Conservation (phyloP, 2,113 vertebrate genomes). For the Cynopterus brachyotis region DNA sequence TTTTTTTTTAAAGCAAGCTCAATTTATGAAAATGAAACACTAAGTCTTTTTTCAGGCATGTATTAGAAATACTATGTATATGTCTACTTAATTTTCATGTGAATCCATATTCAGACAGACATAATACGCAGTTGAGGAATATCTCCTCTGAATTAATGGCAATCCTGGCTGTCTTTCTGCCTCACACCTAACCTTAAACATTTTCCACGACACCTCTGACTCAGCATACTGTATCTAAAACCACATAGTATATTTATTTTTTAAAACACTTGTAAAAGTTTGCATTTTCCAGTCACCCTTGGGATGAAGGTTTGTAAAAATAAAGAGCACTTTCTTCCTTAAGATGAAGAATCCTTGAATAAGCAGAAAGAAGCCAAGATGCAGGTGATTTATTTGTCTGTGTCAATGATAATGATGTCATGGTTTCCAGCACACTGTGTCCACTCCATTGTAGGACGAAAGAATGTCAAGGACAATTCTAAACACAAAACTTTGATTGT, state of each 20-base stretch:
- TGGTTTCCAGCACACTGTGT: constrained; percentile 94
- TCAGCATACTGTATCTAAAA: constrained; percentile 80
- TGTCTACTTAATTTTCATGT: not conserved
- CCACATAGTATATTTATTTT: constrained; percentile 91
- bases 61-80: not conserved
- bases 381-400: constrained; percentile 98
- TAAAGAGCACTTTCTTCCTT: constrained; percentile 89
- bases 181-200: constrained; percentile 76
- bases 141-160: constrained; percentile 68
- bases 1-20: not conserved
- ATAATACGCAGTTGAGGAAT: constrained; percentile 41
- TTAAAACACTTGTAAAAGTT: constrained; percentile 95
- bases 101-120: constrained; percentile 36
- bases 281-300: constrained; percentile 89
- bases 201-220: constrained; percentile 80
- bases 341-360: constrained; percentile 88
- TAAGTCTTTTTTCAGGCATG: constrained; percentile 33
- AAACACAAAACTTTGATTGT: constrained; percentile 92
- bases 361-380: constrained; percentile 87
- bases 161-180: constrained; percentile 77
- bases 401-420: constrained; percentile 97
- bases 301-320: constrained; percentile 87
- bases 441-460: constrained; percentile 93
- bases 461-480: constrained; percentile 98
- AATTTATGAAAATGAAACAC: constrained; percentile 13